Evolutionary conservation across 1,140 invertebrate genomes (phyloP).

Genomic region (Nephila pilipes): DNA sequence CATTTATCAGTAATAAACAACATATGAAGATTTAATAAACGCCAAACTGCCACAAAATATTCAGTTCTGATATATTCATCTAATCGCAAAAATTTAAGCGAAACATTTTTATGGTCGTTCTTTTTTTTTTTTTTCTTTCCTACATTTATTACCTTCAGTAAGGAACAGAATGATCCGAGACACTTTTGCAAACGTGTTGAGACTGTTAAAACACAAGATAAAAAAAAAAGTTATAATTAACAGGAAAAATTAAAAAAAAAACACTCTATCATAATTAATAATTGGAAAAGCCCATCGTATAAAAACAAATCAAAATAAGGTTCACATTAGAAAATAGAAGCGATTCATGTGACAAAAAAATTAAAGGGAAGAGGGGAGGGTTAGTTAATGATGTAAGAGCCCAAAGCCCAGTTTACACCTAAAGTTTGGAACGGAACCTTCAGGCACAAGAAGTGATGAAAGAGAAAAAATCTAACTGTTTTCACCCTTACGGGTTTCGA

Average conservation of each 20-base stretch:
- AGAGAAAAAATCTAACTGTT: slow-evolving; percentile 61
- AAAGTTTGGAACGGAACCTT: slow-evolving; percentile 61
- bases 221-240: slow-evolving; percentile 65
- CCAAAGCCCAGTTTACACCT: slow-evolving; percentile 69
- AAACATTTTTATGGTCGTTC: not conserved
- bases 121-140: not conserved
- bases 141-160: slow-evolving; percentile 7
- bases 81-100: slow-evolving; percentile 23
- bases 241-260: slow-evolving; percentile 46
- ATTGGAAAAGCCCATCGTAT: slow-evolving; percentile 65
- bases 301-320: slow-evolving; percentile 73
- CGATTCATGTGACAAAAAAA: slow-evolving; percentile 29
- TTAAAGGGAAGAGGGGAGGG: not conserved
- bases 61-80: not conserved
- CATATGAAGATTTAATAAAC: not conserved
- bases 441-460: slow-evolving; percentile 32
- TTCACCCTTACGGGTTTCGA: slow-evolving; percentile 73
- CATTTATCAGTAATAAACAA: not conserved
- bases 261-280: slow-evolving; percentile 74
- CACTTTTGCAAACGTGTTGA: slow-evolving; percentile 11
- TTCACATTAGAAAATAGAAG: slow-evolving; percentile 60
- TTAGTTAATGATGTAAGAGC: slow-evolving; percentile 63
- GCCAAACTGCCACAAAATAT: not conserved
- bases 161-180: slow-evolving; percentile 9
- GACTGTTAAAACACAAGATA: slow-evolving; percentile 8